Evolutionary conservation across 2,888 invertebrate genomes (phyloP).

Genomic region (Pammene aurita): DNA sequence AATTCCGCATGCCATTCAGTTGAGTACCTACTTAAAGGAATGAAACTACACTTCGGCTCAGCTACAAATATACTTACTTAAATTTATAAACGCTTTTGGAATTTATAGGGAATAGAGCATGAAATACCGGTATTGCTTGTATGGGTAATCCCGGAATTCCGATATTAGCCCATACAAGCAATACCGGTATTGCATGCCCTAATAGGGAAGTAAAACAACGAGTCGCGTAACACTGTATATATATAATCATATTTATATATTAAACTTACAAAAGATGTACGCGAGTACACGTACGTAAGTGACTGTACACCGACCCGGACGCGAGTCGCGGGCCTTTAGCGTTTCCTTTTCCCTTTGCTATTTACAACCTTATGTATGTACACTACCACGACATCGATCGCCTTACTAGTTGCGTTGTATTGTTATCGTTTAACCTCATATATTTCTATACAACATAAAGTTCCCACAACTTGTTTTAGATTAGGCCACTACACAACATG

Average conservation of each 20-base stretch:
- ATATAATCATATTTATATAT: conserved; percentile 46
- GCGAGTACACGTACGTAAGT: conserved; percentile 47
- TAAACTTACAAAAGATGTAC: conserved; percentile 59
- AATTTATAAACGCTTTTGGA: background rate
- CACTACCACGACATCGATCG: conserved; percentile 31
- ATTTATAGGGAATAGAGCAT: background rate
- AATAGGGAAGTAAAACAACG: conserved; percentile 36
- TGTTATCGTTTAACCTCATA: conserved; percentile 26
- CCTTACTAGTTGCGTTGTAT: conserved; percentile 28
- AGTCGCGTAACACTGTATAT: conserved; percentile 50
- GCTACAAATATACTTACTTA: too few species aligned
- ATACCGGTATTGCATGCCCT: too few species aligned
- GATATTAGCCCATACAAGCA: too few species aligned
- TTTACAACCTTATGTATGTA: conserved; percentile 33
- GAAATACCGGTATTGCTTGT: too few species aligned
- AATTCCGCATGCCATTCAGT: too few species aligned
- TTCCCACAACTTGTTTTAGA: conserved; percentile 6
- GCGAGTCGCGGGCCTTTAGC: conserved; percentile 30
- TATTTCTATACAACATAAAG: conserved; percentile 27
- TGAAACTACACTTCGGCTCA: too few species aligned
- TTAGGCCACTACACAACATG: conserved; percentile 35
- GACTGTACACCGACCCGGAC: conserved; percentile 38
- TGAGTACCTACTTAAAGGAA: too few species aligned
- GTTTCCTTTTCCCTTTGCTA: conserved; percentile 37
- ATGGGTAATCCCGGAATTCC: too few species aligned